A percentile compares a stretch with the other conserved stretches of the same genome.
Evolutionary conservation across 2,888 invertebrate species (phyloP).

Genomic region (Trachelus troglodyta): DNA sequence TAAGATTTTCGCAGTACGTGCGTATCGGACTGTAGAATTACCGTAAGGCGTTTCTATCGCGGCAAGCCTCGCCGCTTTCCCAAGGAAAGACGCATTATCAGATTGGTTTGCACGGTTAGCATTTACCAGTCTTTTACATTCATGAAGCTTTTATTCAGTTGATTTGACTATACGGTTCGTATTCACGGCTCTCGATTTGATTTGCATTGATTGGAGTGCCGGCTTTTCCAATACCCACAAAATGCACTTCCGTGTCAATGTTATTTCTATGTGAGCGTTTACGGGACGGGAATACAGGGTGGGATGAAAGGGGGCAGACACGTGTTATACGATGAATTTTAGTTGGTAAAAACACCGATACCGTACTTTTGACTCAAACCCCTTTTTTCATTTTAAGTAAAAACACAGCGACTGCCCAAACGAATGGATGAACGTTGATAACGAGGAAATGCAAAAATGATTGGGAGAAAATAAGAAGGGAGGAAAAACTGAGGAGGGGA

Average conservation of each 20-base stretch:
- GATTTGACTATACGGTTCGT: conserved; percentile 61
- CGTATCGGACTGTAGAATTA: not conserved
- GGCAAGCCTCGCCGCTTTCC: conserved; percentile 5
- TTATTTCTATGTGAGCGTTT: not conserved
- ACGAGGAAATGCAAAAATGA: not conserved
- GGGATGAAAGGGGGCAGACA: not conserved
- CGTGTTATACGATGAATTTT: not conserved
- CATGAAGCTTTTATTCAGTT: conserved; percentile 64
- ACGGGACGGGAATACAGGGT: not conserved
- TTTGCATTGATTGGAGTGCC: conserved; percentile 66
- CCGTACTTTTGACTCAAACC: not conserved
- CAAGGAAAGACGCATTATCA: conserved; percentile 59
- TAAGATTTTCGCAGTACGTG: not conserved
- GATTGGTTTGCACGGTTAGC: conserved; percentile 57
- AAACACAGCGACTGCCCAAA: not conserved
- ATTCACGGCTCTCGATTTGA: conserved; percentile 61
- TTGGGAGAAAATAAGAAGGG: not conserved
- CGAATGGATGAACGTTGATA: not conserved
- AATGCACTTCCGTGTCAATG: not conserved
- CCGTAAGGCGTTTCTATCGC: not conserved
- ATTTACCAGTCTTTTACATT: conserved; percentile 63
- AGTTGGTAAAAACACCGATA: not conserved
- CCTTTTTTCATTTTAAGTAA: not conserved
- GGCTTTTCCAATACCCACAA: conserved; percentile 33
- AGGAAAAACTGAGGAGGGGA: not conserved